phyloP scores from a whole-genome alignment of 2,797 vertebrate genomes.

The Gephyroberyx darwinii region DNA sequence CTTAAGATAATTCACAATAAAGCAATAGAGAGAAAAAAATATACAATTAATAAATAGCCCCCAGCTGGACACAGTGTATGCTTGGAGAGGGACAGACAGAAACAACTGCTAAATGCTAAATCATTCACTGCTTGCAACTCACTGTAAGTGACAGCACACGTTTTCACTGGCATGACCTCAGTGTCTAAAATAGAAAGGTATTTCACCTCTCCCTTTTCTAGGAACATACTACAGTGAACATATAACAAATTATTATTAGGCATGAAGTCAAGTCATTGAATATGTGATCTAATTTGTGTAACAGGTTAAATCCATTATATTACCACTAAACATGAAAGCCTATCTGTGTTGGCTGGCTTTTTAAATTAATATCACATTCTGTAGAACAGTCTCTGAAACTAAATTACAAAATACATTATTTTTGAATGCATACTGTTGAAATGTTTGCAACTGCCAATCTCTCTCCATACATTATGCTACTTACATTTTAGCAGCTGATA shows the following conservation, averaged over 20 bases:
- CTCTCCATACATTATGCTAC: slow-evolving; percentile 45
- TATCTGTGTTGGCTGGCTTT: background rate
- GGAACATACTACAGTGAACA: background rate
- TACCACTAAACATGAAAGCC: background rate
- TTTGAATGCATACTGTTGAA: background rate
- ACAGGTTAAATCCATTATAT: background rate
- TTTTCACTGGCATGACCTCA: slow-evolving; percentile 1
- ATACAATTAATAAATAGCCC: background rate
- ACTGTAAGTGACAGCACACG: background rate
- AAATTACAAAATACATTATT: background rate
- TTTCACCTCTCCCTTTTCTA: slow-evolving; percentile 14
- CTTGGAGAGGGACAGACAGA: background rate
- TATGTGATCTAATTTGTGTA: background rate
- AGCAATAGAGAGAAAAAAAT: background rate
- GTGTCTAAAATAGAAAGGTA: slow-evolving; percentile 62
- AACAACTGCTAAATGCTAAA: background rate
- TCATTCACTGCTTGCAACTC: background rate
- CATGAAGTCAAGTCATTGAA: background rate
- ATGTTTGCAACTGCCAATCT: background rate
- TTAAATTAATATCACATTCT: background rate
- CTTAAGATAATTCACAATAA: slow-evolving; percentile 55
- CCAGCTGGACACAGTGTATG: background rate
- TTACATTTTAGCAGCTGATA: slow-evolving; percentile 83
- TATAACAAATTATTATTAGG: background rate
- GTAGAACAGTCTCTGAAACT: background rate